phyloP scores from a whole-genome alignment of 64 coral and sea anemone species.

The Montipora sp. region DNA sequence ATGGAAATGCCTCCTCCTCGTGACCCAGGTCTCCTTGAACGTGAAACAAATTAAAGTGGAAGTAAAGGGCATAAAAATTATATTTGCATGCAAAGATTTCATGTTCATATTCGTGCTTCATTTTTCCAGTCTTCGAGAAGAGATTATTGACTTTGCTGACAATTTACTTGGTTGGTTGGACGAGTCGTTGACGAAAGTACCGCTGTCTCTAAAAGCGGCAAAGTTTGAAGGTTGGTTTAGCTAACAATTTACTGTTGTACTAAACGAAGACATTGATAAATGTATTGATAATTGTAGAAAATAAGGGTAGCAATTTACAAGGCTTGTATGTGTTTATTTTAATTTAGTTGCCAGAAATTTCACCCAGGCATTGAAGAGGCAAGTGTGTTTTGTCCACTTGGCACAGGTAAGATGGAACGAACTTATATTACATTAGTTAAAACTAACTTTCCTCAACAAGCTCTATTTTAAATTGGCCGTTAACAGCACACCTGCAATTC shows the following conservation, averaged over 20 bases:
- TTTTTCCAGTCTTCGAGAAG: constrained; percentile 80
- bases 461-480: background rate
- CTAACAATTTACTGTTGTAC: no score
- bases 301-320: no score
- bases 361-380: constrained; percentile 75
- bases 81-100: no score
- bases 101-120: background rate
- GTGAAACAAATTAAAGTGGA: no score
- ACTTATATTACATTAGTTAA: background rate
- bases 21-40: no score
- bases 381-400: constrained; percentile 93
- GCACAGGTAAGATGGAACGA: constrained; percentile 69
- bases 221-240: constrained; percentile 78
- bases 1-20: no score
- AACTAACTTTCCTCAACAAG: background rate
- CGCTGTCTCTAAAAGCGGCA: constrained; percentile 60
- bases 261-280: no score
- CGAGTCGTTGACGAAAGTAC: constrained; percentile 78
- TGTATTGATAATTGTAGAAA: no score
- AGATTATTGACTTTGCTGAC: constrained; percentile 88
- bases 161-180: constrained; percentile 79
- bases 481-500: no score
- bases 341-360: constrained; percentile 84
- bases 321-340: no score
- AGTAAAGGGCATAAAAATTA: no score